Percentiles rank a stretch among this genome's conserved stretches.
phyloP scores from a whole-genome alignment of 1,140 invertebrate species.

The Papilio glaucus region DNA sequence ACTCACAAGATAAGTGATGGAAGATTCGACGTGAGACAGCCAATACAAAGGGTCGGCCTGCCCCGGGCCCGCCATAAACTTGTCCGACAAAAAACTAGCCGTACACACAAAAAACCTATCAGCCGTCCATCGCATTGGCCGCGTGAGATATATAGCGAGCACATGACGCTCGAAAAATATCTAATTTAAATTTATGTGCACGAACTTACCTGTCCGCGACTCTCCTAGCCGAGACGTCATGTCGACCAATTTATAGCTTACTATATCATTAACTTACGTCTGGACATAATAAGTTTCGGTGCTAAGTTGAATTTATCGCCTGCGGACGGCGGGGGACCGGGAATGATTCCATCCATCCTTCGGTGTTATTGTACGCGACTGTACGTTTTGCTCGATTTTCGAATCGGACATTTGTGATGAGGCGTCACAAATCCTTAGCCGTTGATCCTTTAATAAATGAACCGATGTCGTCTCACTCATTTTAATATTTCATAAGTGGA shows the following conservation, averaged over 20 bases:
- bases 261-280: constrained; percentile 70
- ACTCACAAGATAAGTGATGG: constrained; percentile 14
- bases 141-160: constrained; percentile 56
- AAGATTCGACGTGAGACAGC: constrained; percentile 17
- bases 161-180: constrained; percentile 54
- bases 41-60: constrained; percentile 36
- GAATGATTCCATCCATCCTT: constrained; percentile 20
- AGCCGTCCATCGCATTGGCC: constrained; percentile 44
- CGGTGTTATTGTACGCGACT: not conserved
- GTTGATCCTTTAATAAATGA: constrained; percentile 21
- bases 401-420: not conserved
- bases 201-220: constrained; percentile 58
- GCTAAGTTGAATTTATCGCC: constrained; percentile 73
- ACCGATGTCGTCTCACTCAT: not conserved
- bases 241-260: constrained; percentile 60
- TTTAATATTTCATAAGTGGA: not conserved
- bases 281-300: constrained; percentile 67
- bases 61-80: constrained; percentile 25
- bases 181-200: constrained; percentile 70
- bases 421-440: constrained; percentile 20
- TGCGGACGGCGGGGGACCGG: constrained; percentile 47
- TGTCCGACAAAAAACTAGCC: constrained; percentile 37
- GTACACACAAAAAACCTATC: constrained; percentile 52
- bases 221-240: constrained; percentile 66
- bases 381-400: constrained; percentile 12